Percentiles rank a stretch among this genome's conserved stretches.
These are phyloP conservation scores for Phalloptychus januarius DNA, from an alignment of 2,797 vertebrate species.

Conservation along the genomic window DNA sequence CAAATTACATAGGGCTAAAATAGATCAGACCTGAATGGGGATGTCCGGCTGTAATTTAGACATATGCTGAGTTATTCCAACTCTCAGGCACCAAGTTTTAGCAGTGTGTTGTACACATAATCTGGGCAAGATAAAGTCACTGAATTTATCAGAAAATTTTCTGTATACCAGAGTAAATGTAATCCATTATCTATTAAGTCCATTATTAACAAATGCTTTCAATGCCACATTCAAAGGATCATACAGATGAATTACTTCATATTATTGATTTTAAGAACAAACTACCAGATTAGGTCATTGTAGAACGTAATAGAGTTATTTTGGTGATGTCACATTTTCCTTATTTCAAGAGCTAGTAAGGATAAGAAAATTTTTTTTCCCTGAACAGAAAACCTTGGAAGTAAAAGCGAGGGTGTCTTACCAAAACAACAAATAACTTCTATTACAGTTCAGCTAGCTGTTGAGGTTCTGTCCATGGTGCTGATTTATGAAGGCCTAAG, in stretches of 20 bases:
- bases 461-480: conserved; percentile 1
- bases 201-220: background rate
- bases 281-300: background rate
- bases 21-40: background rate
- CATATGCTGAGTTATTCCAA: background rate
- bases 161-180: background rate
- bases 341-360: background rate
- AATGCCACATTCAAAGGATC: background rate
- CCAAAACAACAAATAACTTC: background rate
- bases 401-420: background rate
- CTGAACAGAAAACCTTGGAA: background rate
- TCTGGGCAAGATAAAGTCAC: background rate
- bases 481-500: background rate
- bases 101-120: background rate
- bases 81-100: background rate
- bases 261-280: background rate
- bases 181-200: background rate
- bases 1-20: background rate
- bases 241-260: background rate
- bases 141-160: background rate
- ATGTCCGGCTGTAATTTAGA: background rate
- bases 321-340: background rate
- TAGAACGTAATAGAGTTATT: too few species aligned
- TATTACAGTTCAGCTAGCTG: background rate
- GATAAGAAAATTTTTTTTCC: background rate